phyloP scores from a whole-genome alignment of 2,888 invertebrate genomes.

The Xylota sylvarum region DNA sequence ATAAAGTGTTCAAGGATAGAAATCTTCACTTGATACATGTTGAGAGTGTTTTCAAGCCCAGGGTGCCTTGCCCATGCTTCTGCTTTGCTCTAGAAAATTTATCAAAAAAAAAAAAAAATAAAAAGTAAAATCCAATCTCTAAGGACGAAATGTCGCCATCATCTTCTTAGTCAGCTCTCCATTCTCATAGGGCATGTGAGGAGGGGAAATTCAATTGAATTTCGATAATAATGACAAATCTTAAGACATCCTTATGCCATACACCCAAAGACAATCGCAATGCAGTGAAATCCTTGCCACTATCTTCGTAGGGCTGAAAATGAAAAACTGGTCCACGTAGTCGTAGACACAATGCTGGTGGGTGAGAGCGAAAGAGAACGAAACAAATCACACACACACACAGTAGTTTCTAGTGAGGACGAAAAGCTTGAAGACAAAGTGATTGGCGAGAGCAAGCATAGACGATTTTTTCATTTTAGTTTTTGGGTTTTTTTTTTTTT shows the following conservation, averaged over 20 bases:
- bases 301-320: conserved; percentile 62
- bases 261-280: conserved; percentile 75
- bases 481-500: too few species aligned
- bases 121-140: conserved; percentile 61
- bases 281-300: conserved; percentile 63
- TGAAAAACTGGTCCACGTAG: conserved; percentile 63
- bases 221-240: conserved; percentile 78
- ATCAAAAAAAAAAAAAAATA: conserved; percentile 16
- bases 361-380: neutral
- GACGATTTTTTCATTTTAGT: too few species aligned
- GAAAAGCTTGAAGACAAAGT: conserved; percentile 59
- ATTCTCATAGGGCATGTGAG: neutral
- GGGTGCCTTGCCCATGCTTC: conserved; percentile 51
- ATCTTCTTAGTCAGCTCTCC: conserved; percentile 68
- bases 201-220: conserved; percentile 70
- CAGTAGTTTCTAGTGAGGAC: conserved; percentile 30
- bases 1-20: conserved; percentile 75
- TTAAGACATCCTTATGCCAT: conserved; percentile 77
- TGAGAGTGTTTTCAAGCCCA: conserved; percentile 71
- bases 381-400: conserved; percentile 9
- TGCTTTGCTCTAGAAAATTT: conserved; percentile 50
- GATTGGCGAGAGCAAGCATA: conserved; percentile 57
- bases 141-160: conserved; percentile 75
- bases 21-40: conserved; percentile 76
- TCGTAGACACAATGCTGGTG: neutral